phyloP scores from a whole-genome alignment of 1,140 invertebrate species.

The Lineus longissimus region DNA sequence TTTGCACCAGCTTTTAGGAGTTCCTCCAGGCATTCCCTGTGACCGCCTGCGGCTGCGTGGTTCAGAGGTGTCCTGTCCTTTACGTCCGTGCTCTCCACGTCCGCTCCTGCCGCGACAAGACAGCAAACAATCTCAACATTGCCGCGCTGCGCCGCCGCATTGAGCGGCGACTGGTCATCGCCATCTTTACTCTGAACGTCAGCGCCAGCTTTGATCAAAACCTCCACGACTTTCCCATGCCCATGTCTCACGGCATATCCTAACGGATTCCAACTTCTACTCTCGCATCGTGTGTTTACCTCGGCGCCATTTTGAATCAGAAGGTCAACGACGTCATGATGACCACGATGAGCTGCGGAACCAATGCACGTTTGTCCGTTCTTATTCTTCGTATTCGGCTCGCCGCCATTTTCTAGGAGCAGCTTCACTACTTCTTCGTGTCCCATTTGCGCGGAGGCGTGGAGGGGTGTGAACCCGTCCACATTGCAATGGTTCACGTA shows the following conservation, averaged over 20 bases:
- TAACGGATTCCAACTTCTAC: background rate
- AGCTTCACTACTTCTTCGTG: no score
- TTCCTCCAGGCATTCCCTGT: no score
- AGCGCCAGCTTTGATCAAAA: background rate
- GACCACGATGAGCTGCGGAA: background rate
- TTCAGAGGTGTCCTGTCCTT: background rate
- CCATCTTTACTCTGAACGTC: no score
- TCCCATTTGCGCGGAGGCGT: no score
- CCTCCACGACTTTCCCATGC: background rate
- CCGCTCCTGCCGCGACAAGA: background rate
- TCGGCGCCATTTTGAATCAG: slow-evolving; percentile 6
- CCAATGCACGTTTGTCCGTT: background rate
- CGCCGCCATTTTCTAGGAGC: background rate
- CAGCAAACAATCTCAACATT: no score
- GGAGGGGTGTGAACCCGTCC: no score
- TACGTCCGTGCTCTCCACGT: background rate
- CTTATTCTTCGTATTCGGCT: background rate
- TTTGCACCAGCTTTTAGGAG: no score
- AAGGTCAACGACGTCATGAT: background rate
- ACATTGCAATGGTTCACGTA: no score
- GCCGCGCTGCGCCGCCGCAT: no score
- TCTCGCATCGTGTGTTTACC: background rate
- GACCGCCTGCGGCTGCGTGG: background rate
- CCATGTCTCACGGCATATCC: background rate
- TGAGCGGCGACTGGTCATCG: no score